Base-by-base conservation (phyloP, 2,888 invertebrate species). In the Volucella inanis region DNA sequence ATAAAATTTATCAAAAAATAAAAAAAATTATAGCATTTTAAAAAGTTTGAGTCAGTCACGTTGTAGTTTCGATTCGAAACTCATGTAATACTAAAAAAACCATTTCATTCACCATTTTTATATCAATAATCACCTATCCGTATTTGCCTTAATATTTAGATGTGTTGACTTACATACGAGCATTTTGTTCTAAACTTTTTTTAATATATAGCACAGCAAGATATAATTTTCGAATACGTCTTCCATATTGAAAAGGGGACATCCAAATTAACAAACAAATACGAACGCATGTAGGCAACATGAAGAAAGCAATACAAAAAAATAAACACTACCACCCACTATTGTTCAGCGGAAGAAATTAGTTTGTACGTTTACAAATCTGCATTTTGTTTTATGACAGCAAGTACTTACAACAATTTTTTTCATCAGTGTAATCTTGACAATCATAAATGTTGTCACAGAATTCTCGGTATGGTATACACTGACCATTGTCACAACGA, bases 391-490 rank as follows among this genome's bases (percentile, higher is more conserved):
- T 55, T 50, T 61, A 65, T 67, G 59, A 65, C 54, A 38, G 39
- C 49, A 43, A 47, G 75, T 91, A 95, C 95, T 95, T 95, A 95
- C 95, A 94, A 93, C 96, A 96, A 90, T 94, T 93, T 89, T 94
- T 93, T 92, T 96, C 96, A 91, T 97, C 96, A 49, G 95, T 95
- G 90, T 94, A 93, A 93, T 97, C 96, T 88, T 92, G 92, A 91
- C 96, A 96, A 93, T 96, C 95, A 88, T 93, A 93, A 77, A 92
- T 92, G 65, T 94, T 93, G 92, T 96, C 94, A 92, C 96, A 96
- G 90, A 93, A 93, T 90, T 93, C 92, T 88, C 91, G 90, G 87
- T 92, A 90, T 45, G 93, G 92, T 89, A 95, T 94, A 89, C 94
- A 93, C 90, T 93, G 93, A 88, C 95, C 95, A 89, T 93, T 93